These are phyloP conservation scores for Eubucco bourcierii DNA, from an alignment of 2,113 vertebrate genomes.

Conservation along the genomic window DNA sequence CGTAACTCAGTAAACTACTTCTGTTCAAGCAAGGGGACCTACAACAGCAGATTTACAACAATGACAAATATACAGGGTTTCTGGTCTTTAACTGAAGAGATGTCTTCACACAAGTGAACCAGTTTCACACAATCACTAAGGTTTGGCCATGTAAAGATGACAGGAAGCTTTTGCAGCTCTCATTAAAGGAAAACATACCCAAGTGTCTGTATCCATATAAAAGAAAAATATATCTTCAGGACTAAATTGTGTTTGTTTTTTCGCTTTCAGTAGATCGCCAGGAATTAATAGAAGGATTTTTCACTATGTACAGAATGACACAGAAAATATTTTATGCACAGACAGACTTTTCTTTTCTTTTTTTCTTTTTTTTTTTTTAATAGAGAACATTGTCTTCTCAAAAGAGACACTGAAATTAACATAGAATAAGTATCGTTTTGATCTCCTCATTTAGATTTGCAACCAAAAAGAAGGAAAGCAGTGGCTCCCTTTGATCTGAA, in stretches of 20 bases:
- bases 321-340: background rate
- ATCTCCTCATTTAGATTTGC: background rate
- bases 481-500: background rate
- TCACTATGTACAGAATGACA: background rate
- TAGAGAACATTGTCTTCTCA: background rate
- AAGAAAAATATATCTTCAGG: background rate
- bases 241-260: background rate
- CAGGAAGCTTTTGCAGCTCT: background rate
- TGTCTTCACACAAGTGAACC: background rate
- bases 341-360: too few species aligned
- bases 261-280: background rate
- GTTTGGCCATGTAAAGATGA: background rate
- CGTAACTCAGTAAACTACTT: background rate
- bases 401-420: background rate
- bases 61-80: background rate
- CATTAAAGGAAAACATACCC: background rate
- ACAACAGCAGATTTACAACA: background rate
- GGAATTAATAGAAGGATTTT: background rate
- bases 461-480: background rate
- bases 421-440: background rate
- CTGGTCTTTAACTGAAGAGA: background rate
- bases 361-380: background rate
- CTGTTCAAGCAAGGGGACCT: background rate
- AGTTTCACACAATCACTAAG: background rate
- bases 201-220: background rate